phyloP scores from a whole-genome alignment of 2,113 vertebrate species.

The Pogonocichla stellata region DNA sequence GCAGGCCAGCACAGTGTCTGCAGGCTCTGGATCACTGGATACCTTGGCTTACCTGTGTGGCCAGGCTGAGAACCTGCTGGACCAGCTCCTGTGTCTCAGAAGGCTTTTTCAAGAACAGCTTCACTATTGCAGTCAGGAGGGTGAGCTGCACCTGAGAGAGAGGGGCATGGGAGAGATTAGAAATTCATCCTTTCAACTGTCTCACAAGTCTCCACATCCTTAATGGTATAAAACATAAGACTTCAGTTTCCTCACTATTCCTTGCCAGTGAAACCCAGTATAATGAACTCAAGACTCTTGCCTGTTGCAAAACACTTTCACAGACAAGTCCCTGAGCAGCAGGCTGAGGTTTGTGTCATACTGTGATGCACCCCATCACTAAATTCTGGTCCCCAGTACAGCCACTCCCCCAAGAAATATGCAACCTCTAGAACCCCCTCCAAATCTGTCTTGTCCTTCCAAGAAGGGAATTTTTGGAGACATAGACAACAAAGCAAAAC shows the following conservation, averaged over 20 bases:
- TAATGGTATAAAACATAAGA: neutral
- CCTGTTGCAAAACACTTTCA: neutral
- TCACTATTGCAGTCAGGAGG: conserved; percentile 93
- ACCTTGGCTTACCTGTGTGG: conserved; percentile 87
- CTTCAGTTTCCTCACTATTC: neutral
- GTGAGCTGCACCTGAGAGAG: conserved; percentile 89
- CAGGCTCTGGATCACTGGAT: neutral
- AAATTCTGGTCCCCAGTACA: neutral
- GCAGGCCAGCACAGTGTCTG: neutral
- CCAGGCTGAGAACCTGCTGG: conserved; percentile 94
- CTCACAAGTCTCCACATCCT: neutral
- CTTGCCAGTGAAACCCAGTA: neutral
- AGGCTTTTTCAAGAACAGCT: conserved; percentile 95
- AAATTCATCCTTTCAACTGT: neutral
- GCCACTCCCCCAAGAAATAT: neutral
- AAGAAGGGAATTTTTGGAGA: neutral
- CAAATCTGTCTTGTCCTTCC: neutral
- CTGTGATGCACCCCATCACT: neutral
- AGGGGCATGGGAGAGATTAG: neutral
- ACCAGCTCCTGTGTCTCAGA: conserved; percentile 97
- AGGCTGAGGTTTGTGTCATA: neutral
- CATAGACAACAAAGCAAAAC: neutral
- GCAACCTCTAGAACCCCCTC: neutral
- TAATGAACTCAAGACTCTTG: neutral
- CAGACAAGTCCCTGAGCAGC: neutral